Evolutionary conservation across 2,113 vertebrate species (phyloP), one percentile per base, ranked within the genome.

Genomic region (Ammodytes dubius): DNA sequence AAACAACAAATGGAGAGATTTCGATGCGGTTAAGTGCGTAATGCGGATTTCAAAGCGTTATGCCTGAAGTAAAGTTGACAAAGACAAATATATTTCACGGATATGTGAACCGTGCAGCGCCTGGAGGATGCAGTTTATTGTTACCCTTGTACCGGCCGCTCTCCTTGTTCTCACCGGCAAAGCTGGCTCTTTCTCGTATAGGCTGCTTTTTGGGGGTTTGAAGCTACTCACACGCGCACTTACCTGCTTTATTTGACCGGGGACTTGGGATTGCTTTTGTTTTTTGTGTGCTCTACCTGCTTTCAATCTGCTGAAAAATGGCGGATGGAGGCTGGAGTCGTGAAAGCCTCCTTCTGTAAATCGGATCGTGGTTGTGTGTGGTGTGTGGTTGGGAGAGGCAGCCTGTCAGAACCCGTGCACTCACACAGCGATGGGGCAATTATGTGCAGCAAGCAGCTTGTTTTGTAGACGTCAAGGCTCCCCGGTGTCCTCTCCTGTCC

Each of bases 251-350:
- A 73, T 88, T 72, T 89, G 54, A 89, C 66, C 84, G 79, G 91
- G 85, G 73, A 76, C 74, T 81, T 82, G 84, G 75, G 77, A 19
- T 88, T 27, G 27, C 27, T 27, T 27, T 27, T 27, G 27, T 27
- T 27, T 27, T 27, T 90, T 88, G 88, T 73, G 91, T 68, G 91
- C 74, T 92, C 84, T 92, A 94, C 89, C 92, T 93, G 92, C 78
- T 90, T 85, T 81, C 89, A 93, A 87, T 94, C 88, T 74, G 89
- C 88, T 89, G 93, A 95, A 95, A 27, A 95, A 95, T 95, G 94
- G 94, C 93, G 93, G 94, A 93, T 91, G 91, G 84, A 93, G 89
- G 87, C 74, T 86, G 61, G 87, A 84, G 88, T 72, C 79, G 86
- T 27, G 27, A 27, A 70, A 70, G 87, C 83, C 75, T 82, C 89